Evolutionary conservation across 2,888 invertebrate species (phyloP).

Genomic region (Meandrusa payeni): DNA sequence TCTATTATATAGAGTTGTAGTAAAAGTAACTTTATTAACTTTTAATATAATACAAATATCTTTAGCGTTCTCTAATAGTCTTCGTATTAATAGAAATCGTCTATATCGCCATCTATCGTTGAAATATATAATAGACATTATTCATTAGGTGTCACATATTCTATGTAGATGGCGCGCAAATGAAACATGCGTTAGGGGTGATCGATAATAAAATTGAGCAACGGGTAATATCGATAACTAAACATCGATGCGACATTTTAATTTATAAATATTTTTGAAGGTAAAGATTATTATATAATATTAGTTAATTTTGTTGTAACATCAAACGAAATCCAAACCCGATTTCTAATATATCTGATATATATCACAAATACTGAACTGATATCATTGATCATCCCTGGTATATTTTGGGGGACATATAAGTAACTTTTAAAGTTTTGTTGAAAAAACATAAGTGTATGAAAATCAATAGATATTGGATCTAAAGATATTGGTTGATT

Average conservation of each 20-base stretch:
- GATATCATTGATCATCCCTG: too few relatives aligned
- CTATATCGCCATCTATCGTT: slow-evolving; percentile 11
- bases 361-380: too few relatives aligned
- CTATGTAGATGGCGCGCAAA: slow-evolving; percentile 12
- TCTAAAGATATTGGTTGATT: slow-evolving; percentile 10
- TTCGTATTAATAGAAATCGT: slow-evolving; percentile 3
- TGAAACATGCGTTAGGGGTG: too few relatives aligned
- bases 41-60: slow-evolving; percentile 3
- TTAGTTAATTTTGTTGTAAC: too few relatives aligned
- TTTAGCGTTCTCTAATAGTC: neutral
- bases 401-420: too few relatives aligned
- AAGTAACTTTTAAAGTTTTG: too few relatives aligned
- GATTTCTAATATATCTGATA: too few relatives aligned
- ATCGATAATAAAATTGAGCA: too few relatives aligned
- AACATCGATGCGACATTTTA: too few relatives aligned
- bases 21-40: slow-evolving; percentile 11
- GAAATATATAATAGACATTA: neutral
- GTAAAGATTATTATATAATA: too few relatives aligned
- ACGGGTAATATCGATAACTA: too few relatives aligned
- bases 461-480: neutral
- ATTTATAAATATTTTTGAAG: neutral
- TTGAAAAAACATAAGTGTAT: neutral
- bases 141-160: slow-evolving; percentile 2
- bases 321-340: too few relatives aligned
- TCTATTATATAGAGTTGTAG: slow-evolving; percentile 8